phyloP scores from a whole-genome alignment of 2,888 invertebrate genomes.

The Lamellibrachia satsuma region DNA sequence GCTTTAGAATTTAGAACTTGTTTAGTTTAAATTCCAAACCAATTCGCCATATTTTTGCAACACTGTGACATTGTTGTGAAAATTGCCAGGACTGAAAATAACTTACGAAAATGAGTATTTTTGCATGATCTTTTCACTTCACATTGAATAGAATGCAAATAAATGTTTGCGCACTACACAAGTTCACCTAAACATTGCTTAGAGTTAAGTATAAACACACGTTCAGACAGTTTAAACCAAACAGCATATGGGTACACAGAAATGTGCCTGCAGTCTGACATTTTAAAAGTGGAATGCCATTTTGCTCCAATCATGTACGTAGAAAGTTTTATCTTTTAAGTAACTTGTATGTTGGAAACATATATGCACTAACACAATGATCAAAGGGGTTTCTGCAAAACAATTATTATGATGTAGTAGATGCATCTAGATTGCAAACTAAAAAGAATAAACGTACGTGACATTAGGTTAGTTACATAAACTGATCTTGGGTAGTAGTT shows the following conservation, averaged over 20 bases:
- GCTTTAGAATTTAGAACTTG: background rate
- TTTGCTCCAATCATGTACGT: background rate
- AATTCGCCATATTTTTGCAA: background rate
- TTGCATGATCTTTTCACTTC: background rate
- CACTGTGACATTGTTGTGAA: conserved; percentile 8
- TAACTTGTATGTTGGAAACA: background rate
- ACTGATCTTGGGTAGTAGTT: background rate
- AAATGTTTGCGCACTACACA: background rate
- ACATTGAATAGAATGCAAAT: background rate
- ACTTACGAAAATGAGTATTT: background rate
- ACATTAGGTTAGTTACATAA: background rate
- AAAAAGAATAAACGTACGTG: background rate
- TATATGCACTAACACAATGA: background rate
- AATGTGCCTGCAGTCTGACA: background rate
- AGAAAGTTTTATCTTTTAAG: background rate
- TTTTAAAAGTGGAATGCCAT: background rate
- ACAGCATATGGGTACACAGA: background rate
- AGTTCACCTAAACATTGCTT: background rate
- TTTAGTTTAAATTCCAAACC: background rate
- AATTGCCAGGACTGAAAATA: background rate
- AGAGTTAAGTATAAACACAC: background rate
- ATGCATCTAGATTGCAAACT: background rate
- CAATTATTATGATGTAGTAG: background rate
- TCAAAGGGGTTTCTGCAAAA: background rate
- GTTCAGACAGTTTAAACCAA: background rate